Percentiles rank a stretch among this genome's conserved stretches.
Evolutionary conservation across 2,113 vertebrate genomes (phyloP).

Genomic region (Ancistrus triradiatus): DNA sequence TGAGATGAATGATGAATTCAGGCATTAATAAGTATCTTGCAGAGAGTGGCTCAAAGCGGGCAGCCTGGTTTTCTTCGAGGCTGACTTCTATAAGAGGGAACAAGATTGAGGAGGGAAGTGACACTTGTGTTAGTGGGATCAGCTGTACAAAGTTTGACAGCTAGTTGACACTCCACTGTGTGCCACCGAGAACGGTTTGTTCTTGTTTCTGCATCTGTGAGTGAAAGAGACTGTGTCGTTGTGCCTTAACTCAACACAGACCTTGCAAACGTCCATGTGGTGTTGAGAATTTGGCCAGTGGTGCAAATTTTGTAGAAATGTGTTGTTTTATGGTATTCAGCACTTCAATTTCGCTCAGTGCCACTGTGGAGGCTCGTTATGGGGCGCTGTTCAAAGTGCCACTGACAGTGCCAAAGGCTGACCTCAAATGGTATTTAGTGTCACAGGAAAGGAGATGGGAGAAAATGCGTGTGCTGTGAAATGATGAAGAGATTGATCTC

Average conservation of each 20-base stretch:
- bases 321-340: conserved; percentile 6
- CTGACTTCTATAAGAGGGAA: conserved; percentile 62
- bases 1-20: conserved; percentile 14
- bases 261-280: conserved; percentile 41
- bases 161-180: conserved; percentile 51
- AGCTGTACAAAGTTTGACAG: conserved; percentile 60
- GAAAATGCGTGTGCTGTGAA: conserved; percentile 47
- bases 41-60: conserved; percentile 23
- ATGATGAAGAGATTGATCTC: conserved; percentile 67
- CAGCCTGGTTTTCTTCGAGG: conserved; percentile 18
- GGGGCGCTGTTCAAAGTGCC: conserved; percentile 6
- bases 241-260: conserved; percentile 39
- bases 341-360: not conserved
- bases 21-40: conserved; percentile 46
- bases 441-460: conserved; percentile 45
- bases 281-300: not conserved
- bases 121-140: conserved; percentile 61
- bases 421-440: conserved; percentile 45
- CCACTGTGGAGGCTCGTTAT: not conserved
- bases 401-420: conserved; percentile 39
- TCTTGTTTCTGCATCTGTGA: conserved; percentile 37
- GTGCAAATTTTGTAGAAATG: conserved; percentile 1
- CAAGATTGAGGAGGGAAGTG: conserved; percentile 50
- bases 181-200: conserved; percentile 49
- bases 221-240: conserved; percentile 35